phyloP scores from a whole-genome alignment of 2,888 invertebrate species.

The Eutolmus rufibarbis region DNA sequence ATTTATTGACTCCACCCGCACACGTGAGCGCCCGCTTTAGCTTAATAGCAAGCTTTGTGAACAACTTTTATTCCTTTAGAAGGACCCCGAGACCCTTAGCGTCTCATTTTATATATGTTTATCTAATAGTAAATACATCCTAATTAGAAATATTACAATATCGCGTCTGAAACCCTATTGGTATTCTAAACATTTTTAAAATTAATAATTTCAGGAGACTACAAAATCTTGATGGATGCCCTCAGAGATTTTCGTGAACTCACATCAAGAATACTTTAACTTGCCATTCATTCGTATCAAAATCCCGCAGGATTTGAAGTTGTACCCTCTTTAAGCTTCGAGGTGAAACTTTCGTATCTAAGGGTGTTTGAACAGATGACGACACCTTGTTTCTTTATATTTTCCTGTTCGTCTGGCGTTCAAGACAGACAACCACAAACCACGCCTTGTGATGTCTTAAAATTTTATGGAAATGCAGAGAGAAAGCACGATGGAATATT shows the following conservation, averaged over 20 bases:
- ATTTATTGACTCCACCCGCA: neutral
- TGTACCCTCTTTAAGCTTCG: neutral
- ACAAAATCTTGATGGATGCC: neutral
- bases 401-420: neutral
- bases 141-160: neutral
- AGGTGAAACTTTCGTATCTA: neutral
- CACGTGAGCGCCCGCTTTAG: neutral
- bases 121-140: no score
- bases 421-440: neutral
- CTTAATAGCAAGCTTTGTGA: neutral
- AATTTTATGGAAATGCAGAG: conserved; percentile 1
- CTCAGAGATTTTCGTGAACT: neutral
- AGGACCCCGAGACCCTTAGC: no score
- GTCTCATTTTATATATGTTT: no score
- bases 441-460: neutral
- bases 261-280: neutral
- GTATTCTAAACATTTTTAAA: neutral
- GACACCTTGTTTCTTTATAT: neutral
- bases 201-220: neutral
- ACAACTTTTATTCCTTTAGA: no score
- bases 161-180: neutral
- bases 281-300: neutral
- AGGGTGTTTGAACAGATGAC: conserved; percentile 16
- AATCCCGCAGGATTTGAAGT: neutral
- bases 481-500: neutral